These are phyloP conservation scores for Falcunculus frontatus DNA, from an alignment of 2,113 vertebrate species.

Conservation along the genomic window DNA sequence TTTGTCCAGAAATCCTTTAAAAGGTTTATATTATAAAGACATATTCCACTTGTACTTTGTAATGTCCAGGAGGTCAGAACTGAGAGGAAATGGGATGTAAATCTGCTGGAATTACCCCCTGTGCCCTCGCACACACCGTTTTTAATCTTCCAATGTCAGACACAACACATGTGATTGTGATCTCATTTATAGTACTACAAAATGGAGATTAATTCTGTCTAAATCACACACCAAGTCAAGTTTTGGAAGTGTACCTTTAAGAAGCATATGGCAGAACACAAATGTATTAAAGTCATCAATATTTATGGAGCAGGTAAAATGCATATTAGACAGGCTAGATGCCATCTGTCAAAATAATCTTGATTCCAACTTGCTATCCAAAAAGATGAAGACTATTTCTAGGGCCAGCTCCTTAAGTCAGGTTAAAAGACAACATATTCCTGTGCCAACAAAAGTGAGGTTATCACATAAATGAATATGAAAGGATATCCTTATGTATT, in stretches of 20 bases:
- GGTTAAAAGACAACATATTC: constrained; percentile 39
- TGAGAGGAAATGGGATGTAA: not conserved
- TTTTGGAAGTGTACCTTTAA: constrained; percentile 53
- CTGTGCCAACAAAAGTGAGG: constrained; percentile 42
- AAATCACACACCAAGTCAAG: constrained; percentile 1
- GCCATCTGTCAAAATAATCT: constrained; percentile 63
- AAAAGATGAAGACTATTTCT: constrained; percentile 19
- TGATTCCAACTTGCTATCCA: constrained; percentile 38
- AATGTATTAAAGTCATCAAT: constrained; percentile 59
- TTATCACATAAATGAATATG: constrained; percentile 23
- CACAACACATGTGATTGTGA: not conserved
- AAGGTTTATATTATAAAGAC: not conserved
- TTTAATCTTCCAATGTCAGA: not conserved
- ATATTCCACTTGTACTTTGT: not conserved
- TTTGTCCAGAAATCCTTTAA: not conserved
- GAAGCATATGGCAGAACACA: constrained; percentile 48
- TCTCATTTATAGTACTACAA: constrained; percentile 4
- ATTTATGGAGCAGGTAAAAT: constrained; percentile 66
- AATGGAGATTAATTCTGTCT: constrained; percentile 51
- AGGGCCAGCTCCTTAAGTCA: constrained; percentile 48
- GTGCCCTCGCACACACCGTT: not conserved
- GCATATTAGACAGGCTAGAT: constrained; percentile 49
- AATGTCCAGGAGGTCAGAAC: not conserved
- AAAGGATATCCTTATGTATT: not conserved
- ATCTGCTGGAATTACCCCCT: not conserved